A percentile compares a stretch with the other conserved stretches of the same genome.
These are phyloP conservation scores for Drosophila eohydei DNA, from an alignment of 2,888 invertebrate species.

Conservation along the genomic window DNA sequence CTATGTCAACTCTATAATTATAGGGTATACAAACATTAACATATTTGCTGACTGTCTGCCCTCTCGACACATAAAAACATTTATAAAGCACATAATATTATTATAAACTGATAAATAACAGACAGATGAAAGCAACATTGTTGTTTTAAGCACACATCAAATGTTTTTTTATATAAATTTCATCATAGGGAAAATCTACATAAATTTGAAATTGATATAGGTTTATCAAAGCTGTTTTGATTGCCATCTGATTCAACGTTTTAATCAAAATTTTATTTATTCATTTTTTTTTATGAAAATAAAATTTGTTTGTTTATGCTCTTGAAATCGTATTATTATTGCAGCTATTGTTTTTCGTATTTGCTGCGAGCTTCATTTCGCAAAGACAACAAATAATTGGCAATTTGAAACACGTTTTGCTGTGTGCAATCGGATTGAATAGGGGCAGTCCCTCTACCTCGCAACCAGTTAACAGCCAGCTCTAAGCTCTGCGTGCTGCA, in stretches of 20 bases:
- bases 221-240: slow-evolving; percentile 8
- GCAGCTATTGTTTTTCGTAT: slow-evolving; percentile 9
- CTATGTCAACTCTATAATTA: neutral
- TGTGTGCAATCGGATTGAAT: slow-evolving; percentile 28
- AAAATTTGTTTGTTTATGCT: slow-evolving; percentile 12
- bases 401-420: slow-evolving; percentile 72
- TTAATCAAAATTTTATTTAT: slow-evolving; percentile 2
- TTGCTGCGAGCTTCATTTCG: slow-evolving; percentile 3
- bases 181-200: slow-evolving; percentile 6
- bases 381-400: slow-evolving; percentile 66
- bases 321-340: slow-evolving; percentile 8
- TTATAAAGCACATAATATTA: neutral
- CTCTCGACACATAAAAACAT: neutral
- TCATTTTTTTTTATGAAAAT: neutral
- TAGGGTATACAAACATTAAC: neutral
- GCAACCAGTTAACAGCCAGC: neutral
- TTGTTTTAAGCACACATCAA: slow-evolving; percentile 10
- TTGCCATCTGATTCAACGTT: slow-evolving; percentile 5
- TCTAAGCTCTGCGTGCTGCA: slow-evolving; percentile 22
- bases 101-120: slow-evolving; percentile 9
- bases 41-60: neutral
- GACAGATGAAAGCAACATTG: slow-evolving; percentile 1
- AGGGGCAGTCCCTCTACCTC: neutral
- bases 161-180: slow-evolving; percentile 1
- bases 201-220: slow-evolving; percentile 12